A percentile compares a stretch with the other conserved stretches of the same genome.
phyloP scores from a whole-genome alignment of 37 sponge, comb jelly and placozoan genomes.

The Chondrilla cf. caribensis region DNA sequence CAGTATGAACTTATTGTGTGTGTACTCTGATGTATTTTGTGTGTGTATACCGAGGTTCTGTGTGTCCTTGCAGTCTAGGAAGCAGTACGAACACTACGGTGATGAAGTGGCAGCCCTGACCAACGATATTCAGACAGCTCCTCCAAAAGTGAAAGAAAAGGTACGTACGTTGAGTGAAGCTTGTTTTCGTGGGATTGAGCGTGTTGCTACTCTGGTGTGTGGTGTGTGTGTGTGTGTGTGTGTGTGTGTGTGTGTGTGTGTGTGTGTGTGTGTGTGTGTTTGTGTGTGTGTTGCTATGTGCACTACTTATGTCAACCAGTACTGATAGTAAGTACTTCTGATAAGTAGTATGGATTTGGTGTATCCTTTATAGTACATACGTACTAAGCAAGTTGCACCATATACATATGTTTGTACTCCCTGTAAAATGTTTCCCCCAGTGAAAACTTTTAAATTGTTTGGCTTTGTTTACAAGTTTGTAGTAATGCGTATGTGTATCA shows the following conservation, averaged over 20 bases:
- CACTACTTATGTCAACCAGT: too few relatives aligned
- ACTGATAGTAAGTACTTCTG: too few relatives aligned
- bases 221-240: neutral
- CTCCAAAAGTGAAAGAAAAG: constrained; percentile 8
- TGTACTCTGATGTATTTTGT: too few relatives aligned
- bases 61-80: constrained; percentile 1
- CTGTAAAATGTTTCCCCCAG: too few relatives aligned
- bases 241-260: too few relatives aligned
- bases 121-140: constrained; percentile 1
- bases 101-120: constrained; percentile 11
- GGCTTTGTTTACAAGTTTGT: neutral
- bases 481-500: neutral
- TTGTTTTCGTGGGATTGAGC: neutral
- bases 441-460: too few relatives aligned
- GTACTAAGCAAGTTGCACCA: neutral
- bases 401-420: neutral
- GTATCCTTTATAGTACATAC: too few relatives aligned
- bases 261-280: too few relatives aligned
- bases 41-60: too few relatives aligned
- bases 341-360: too few relatives aligned
- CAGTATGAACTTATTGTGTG: too few relatives aligned
- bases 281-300: neutral
- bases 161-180: neutral
- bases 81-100: constrained; percentile 6
- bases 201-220: neutral